Conservation (phyloP, 2,113 vertebrate species). For the Physeter macrocephalus region DNA sequence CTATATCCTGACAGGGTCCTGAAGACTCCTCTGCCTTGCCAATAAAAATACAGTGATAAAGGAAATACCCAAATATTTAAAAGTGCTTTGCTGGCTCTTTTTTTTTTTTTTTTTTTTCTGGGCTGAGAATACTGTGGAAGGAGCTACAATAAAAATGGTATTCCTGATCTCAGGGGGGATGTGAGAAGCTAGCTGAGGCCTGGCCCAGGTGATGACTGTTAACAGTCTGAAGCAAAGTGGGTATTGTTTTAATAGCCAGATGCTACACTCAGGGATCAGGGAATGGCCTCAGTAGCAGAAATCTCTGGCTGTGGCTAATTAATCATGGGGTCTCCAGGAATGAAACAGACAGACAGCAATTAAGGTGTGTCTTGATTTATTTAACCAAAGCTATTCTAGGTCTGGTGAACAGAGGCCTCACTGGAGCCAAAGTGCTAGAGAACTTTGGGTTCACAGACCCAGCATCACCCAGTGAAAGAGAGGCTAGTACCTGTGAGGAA, state of each 20-base stretch:
- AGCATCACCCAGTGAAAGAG: background rate
- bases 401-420: slow-evolving; percentile 47
- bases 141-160: slow-evolving; percentile 31
- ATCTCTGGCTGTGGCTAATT: slow-evolving; percentile 67
- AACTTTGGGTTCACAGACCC: slow-evolving; percentile 40
- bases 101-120: background rate
- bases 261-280: slow-evolving; percentile 53
- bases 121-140: background rate
- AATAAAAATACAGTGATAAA: slow-evolving; percentile 36
- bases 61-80: slow-evolving; percentile 43
- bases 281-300: slow-evolving; percentile 56
- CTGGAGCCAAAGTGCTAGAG: slow-evolving; percentile 9
- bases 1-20: background rate
- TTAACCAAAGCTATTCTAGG: slow-evolving; percentile 59
- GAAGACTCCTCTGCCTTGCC: background rate
- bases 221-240: slow-evolving; percentile 52
- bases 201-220: slow-evolving; percentile 62
- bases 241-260: slow-evolving; percentile 69
- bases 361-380: slow-evolving; percentile 68
- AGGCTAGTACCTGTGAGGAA: background rate
- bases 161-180: slow-evolving; percentile 45
- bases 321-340: slow-evolving; percentile 67
- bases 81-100: background rate
- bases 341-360: slow-evolving; percentile 63
- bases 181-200: slow-evolving; percentile 34